Conservation (phyloP, 2,797 vertebrate species). For the Sebastolobus alascanus region DNA sequence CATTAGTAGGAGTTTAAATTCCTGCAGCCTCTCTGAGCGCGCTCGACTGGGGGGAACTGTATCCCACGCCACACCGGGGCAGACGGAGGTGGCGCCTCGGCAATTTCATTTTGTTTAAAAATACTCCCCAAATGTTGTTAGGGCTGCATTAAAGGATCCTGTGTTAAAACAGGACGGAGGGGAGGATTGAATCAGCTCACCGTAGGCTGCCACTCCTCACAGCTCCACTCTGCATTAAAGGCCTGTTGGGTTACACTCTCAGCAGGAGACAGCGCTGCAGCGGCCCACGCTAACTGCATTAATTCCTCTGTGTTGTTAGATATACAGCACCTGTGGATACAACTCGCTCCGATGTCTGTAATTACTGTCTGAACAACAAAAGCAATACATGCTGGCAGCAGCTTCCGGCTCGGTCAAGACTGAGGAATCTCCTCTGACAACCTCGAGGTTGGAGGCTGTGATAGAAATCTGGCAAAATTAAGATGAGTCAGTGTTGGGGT, state of each 20-base stretch:
- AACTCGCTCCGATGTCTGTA: constrained; percentile 73
- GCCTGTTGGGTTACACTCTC: constrained; percentile 90
- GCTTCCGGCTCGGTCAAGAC: constrained; percentile 29
- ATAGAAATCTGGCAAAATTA: constrained; percentile 12
- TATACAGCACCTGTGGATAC: constrained; percentile 82
- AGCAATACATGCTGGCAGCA: constrained; percentile 57
- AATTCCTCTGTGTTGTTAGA: constrained; percentile 82
- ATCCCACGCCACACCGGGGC: constrained; percentile 85
- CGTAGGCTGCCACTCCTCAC: constrained; percentile 85
- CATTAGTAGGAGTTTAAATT: constrained; percentile 84
- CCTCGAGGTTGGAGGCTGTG: neutral
- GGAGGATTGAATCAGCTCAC: constrained; percentile 89
- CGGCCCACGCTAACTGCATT: constrained; percentile 81
- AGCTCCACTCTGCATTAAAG: constrained; percentile 90
- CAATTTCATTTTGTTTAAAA: constrained; percentile 99
- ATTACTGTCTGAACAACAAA: constrained; percentile 79
- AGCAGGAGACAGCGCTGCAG: constrained; percentile 87
- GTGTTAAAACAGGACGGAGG: constrained; percentile 91
- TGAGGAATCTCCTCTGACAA: constrained; percentile 30
- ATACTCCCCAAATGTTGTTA: constrained; percentile 98
- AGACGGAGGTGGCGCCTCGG: constrained; percentile 92
- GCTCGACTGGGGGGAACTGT: constrained; percentile 82
- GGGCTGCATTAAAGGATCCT: constrained; percentile 95
- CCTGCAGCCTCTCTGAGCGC: constrained; percentile 78
- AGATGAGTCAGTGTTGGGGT: neutral